phyloP scores from a whole-genome alignment of 2,113 vertebrate species.

The Tragulus kanchil region DNA sequence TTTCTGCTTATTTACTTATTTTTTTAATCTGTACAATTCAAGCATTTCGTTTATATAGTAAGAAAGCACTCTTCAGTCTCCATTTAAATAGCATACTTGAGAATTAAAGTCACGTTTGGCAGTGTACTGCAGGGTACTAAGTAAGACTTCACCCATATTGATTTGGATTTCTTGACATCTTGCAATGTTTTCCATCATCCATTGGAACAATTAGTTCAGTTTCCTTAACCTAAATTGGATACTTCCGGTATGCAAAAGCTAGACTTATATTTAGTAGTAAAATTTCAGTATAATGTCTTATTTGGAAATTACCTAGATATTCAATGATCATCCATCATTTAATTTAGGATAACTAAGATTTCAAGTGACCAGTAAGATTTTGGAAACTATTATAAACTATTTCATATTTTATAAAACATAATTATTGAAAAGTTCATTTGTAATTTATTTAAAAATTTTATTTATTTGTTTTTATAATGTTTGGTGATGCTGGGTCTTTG shows the following conservation, averaged over 20 bases:
- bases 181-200: neutral
- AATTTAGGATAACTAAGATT: neutral
- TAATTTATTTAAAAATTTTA: neutral
- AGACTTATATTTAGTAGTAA: neutral
- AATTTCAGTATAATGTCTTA: neutral
- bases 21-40: neutral
- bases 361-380: neutral
- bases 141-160: neutral
- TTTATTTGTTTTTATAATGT: too few relatives aligned
- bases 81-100: neutral
- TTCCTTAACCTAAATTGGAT: neutral
- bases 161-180: neutral
- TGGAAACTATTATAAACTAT: neutral
- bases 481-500: neutral
- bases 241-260: neutral
- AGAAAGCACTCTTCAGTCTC: neutral
- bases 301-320: neutral
- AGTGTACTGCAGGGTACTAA: neutral
- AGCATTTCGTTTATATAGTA: neutral
- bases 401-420: neutral
- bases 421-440: neutral
- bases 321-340: neutral
- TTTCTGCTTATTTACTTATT: neutral
- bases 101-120: neutral
- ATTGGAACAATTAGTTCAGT: neutral